Evolutionary conservation across 2,888 invertebrate species (phyloP), one percentile per base, ranked within the genome.

Genomic region (Linnaemya tessellans): DNA sequence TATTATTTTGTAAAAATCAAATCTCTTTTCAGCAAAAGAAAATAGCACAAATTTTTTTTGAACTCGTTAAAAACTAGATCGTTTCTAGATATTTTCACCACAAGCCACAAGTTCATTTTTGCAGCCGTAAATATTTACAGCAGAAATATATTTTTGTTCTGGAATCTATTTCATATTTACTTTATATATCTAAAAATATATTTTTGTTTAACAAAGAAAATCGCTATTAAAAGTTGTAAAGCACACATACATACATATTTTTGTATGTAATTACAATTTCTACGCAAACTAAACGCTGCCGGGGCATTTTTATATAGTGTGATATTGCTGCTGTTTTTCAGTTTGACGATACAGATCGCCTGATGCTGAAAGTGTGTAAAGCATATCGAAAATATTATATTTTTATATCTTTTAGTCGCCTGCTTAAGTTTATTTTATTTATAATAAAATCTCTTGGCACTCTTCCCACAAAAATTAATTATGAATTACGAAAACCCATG

Each of bases 71-170:
- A 51, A 51, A 20, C 11, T 11, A 51, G 11, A 20, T 20, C 20
- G 2, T 20, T 20, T 25, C 5, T 41, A 13, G 18, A 43, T 67
- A 43, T 71, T 65, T 43, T 43, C 71, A 35, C 43, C 22, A 65
- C n/a, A 65, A 49, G 1, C 35, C 20, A 20, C 43, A 67, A 58
- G 46, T 49, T 74, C 30, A 25, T 30, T 30, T 46, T 3, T 5
- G 54, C 46, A 15, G 22, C 60, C 67, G 58, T 75, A 67, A 82
- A 77, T 71, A 70, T 82, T 82, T 77, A 51, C 65, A 77, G 10
- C 35, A 18, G 20, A 49, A 20, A 0, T 67, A 0, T 35, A 22
- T 35, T 67, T 73, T 67, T 49, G 49, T 58, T 35, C 62, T 46
- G 10, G 1, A n/a, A n/a, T n/a, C n/a, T n/a, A n/a, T n/a, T n/a